Base-by-base conservation (phyloP, 2,113 vertebrate genomes). In the Macroglossus sobrinus region DNA sequence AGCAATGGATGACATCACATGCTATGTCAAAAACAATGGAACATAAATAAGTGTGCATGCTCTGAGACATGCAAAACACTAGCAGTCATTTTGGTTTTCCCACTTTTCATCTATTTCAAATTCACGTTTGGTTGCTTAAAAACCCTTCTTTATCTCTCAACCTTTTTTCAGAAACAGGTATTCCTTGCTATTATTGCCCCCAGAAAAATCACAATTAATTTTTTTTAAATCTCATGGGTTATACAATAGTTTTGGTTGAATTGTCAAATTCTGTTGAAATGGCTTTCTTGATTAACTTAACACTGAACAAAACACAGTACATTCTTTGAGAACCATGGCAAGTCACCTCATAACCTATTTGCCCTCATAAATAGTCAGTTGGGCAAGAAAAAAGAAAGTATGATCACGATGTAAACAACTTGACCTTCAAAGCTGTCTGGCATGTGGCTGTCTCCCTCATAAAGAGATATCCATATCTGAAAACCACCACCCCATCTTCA, bases 21-120 rank as follows among this genome's bases (percentile, higher is more conserved):
- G 76, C 95, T 78, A 26, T 97, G 97, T 98, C 98, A 97, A 98
- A 97, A 98, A 96, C 79, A 96, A 95, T 92, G 97, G 95, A 97
- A 87, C 55, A 63, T 43, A 94, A 82, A 95, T 93, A 97, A 94
- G 59, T 0, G 0, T 13, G 16, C 84, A 88, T 50, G 30, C 74
- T 78, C 75, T 63, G 69, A 64, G 95, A 93, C 86, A 50, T 38
- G 53, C 24, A 43, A 69, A 97, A 94, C 64, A 59, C 28, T 89
- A 93, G 14, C 40, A 92, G n/a, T 76, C 85, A 59, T 72, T 81
- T 30, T 91, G 30, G n/a, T 69, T 93, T 79, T 74, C 24, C 30
- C 26, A 43, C 64, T 53, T 87, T 69, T 50, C 22, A 22, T 55
- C 80, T 12, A 47, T 22, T 91, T 71, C 26, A 71, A 95, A 82